A percentile compares a stretch with the other conserved stretches of the same genome.
phyloP scores from a whole-genome alignment of 2,113 vertebrate genomes.

The Pseudorhombus dupliciocellatus region DNA sequence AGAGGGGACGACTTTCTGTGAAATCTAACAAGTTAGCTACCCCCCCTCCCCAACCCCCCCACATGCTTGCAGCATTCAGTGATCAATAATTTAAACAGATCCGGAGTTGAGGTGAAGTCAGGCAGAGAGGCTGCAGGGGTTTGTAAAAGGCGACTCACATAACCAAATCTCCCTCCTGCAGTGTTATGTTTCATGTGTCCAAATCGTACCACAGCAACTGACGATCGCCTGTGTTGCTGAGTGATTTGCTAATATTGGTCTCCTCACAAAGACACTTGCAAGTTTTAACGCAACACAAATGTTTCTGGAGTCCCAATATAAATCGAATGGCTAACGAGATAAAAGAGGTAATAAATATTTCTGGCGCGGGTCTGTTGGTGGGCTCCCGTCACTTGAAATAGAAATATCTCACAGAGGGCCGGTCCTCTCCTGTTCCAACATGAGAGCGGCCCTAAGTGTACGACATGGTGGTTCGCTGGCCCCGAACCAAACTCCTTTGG shows the following conservation, averaged over 20 bases:
- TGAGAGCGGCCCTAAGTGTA: background rate
- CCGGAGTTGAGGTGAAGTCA: slow-evolving; percentile 22
- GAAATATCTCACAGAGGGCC: background rate
- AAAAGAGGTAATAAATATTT: background rate
- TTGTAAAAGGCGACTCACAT: background rate
- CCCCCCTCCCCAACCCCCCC: too few species aligned
- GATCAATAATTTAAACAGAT: slow-evolving; percentile 57
- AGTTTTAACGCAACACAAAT: background rate
- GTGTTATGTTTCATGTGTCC: background rate
- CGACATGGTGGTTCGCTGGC: background rate
- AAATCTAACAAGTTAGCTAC: slow-evolving; percentile 27
- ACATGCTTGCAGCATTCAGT: slow-evolving; percentile 32
- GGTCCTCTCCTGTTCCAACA: background rate
- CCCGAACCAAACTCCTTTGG: slow-evolving; percentile 1
- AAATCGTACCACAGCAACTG: too few species aligned
- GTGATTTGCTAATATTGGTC: background rate
- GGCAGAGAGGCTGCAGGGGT: slow-evolving; percentile 19
- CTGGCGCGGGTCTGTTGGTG: background rate
- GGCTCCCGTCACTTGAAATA: background rate
- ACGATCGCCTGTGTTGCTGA: background rate
- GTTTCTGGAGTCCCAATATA: background rate
- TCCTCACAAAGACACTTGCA: background rate
- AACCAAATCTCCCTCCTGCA: slow-evolving; percentile 11
- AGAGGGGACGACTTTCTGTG: slow-evolving; percentile 23
- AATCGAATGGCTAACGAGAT: background rate